These are phyloP conservation scores for Euura lappo DNA, from an alignment of 1,140 invertebrate species.

Conservation along the genomic window DNA sequence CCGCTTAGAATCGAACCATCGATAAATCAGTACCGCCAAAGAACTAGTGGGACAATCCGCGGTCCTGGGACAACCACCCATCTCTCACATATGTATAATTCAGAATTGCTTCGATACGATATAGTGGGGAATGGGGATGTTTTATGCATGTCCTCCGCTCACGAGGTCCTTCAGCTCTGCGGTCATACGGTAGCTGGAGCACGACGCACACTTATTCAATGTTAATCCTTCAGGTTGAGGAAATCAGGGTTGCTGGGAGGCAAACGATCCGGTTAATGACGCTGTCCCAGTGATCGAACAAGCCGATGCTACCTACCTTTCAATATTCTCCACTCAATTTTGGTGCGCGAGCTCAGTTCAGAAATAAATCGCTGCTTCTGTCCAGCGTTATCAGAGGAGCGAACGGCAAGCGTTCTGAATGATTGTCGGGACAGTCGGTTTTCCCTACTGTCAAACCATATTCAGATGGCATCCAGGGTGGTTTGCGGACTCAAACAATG, in stretches of 20 bases:
- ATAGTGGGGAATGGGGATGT: constrained; percentile 53
- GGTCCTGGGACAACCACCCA: constrained; percentile 34
- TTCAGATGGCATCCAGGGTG: too few species aligned
- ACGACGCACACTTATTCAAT: constrained; percentile 39
- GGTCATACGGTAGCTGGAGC: constrained; percentile 26
- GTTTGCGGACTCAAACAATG: too few species aligned
- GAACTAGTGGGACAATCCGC: constrained; percentile 39
- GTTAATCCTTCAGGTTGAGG: constrained; percentile 34
- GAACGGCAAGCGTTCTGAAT: too few species aligned
- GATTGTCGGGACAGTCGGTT: too few species aligned
- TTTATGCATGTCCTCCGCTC: constrained; percentile 49
- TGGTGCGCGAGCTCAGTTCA: too few species aligned
- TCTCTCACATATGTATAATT: constrained; percentile 52
- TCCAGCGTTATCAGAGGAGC: too few species aligned
- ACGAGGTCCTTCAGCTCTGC: constrained; percentile 23
- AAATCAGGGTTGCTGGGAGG: too few species aligned
- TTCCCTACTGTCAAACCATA: too few species aligned
- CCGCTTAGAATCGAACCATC: background rate
- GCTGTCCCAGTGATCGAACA: background rate
- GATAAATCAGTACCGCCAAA: too few species aligned
- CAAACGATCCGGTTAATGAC: too few species aligned
- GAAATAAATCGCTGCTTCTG: too few species aligned
- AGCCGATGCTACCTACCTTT: background rate
- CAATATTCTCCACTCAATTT: too few species aligned
- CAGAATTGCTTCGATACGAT: constrained; percentile 51